Conservation (phyloP, 2,888 invertebrate species). For the Chrysolina haemoptera region DNA sequence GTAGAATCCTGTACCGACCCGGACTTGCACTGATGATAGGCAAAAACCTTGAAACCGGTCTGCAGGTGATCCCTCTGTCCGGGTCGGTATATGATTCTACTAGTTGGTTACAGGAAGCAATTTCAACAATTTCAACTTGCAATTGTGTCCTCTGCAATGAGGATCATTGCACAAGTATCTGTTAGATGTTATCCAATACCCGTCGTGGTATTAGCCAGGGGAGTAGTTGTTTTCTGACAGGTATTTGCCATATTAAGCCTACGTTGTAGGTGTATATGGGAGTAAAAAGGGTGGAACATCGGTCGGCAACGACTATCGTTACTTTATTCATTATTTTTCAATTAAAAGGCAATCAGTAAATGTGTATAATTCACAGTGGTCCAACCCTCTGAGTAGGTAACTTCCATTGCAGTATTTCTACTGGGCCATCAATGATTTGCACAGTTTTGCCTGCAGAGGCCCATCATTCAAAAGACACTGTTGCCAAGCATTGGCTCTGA, state of each 20-base stretch:
- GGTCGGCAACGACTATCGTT: not conserved
- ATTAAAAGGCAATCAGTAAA: conserved; percentile 20
- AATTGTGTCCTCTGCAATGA: not conserved
- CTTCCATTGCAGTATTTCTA: conserved; percentile 24
- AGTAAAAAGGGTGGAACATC: too few relatives aligned
- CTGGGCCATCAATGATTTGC: conserved; percentile 20
- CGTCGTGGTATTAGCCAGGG: conserved; percentile 5
- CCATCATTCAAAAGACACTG: conserved; percentile 24
- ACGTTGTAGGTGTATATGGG: too few relatives aligned
- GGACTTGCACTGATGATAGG: conserved; percentile 1
- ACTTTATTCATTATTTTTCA: conserved; percentile 16
- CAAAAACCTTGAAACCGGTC: conserved; percentile 1
- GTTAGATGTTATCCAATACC: not conserved
- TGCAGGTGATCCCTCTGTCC: not conserved
- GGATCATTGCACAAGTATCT: not conserved
- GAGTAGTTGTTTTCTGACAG: not conserved
- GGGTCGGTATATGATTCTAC: too few relatives aligned
- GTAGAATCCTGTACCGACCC: conserved; percentile 6
- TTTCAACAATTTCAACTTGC: too few relatives aligned
- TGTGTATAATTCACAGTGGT: conserved; percentile 19
- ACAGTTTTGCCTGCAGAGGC: conserved; percentile 25
- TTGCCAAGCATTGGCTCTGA: conserved; percentile 22
- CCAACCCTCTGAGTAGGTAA: conserved; percentile 23
- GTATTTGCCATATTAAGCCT: too few relatives aligned
- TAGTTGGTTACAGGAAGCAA: too few relatives aligned